These are phyloP conservation scores for Ophioninae sp. DNA, from an alignment of 2,888 invertebrate species.

Conservation along the genomic window DNA sequence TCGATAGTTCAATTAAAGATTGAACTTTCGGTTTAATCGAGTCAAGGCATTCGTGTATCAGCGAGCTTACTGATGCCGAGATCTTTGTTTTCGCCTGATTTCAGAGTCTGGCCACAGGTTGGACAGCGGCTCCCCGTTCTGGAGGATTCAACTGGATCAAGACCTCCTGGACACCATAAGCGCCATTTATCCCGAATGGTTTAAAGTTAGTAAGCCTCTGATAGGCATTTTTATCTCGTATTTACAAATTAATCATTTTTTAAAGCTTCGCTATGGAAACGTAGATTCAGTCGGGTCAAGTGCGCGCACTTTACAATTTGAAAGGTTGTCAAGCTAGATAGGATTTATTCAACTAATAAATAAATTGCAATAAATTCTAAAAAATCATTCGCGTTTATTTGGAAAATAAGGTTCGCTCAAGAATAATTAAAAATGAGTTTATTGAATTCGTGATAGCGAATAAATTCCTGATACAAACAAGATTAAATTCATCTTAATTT, in stretches of 20 bases:
- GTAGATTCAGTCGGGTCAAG: too few relatives aligned
- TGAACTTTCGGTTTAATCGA: constrained; percentile 27
- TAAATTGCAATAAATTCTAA: too few relatives aligned
- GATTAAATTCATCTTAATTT: too few relatives aligned
- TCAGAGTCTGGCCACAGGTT: constrained; percentile 89
- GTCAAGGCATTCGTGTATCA: neutral
- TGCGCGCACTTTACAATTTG: too few relatives aligned
- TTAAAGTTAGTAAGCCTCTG: constrained; percentile 83
- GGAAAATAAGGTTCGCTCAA: too few relatives aligned
- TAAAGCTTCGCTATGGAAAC: neutral
- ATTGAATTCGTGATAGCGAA: too few relatives aligned
- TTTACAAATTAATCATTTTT: neutral
- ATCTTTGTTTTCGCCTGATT: constrained; percentile 74
- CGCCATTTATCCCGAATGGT: constrained; percentile 97
- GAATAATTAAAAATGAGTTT: too few relatives aligned
- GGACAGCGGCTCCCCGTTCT: constrained; percentile 89
- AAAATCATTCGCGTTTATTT: too few relatives aligned
- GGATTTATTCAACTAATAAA: too few relatives aligned
- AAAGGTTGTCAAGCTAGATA: too few relatives aligned
- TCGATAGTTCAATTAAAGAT: too few relatives aligned
- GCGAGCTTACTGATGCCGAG: constrained; percentile 10
- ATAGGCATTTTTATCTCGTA: neutral
- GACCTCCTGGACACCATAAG: constrained; percentile 95
- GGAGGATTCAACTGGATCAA: constrained; percentile 96
- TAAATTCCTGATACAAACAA: too few relatives aligned